Percentiles rank a stretch among this genome's conserved stretches.
Evolutionary conservation across 1,140 invertebrate genomes (phyloP).

Genomic region (Druon quercuslanigerum): DNA sequence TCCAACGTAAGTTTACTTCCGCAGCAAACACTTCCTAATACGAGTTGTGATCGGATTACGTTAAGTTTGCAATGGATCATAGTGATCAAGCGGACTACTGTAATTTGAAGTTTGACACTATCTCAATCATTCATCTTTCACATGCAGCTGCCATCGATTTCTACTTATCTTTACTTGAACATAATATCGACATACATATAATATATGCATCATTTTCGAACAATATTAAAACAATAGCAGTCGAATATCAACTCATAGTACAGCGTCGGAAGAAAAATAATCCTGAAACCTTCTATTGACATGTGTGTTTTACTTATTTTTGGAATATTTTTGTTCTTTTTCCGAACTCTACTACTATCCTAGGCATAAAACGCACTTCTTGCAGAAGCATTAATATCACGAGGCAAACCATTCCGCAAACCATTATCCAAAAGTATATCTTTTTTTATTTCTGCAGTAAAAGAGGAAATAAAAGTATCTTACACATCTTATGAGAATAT

Average conservation of each 20-base stretch:
- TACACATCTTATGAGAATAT: not conserved
- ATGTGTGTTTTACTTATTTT: constrained; percentile 24
- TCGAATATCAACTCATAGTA: not conserved
- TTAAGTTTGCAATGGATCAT: constrained; percentile 42
- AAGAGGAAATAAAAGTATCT: not conserved
- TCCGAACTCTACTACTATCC: not conserved
- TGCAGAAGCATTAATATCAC: not conserved
- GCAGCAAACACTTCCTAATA: not conserved
- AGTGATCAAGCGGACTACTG: constrained; percentile 30
- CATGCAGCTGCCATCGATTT: constrained; percentile 54
- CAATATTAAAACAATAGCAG: not conserved
- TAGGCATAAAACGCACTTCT: not conserved
- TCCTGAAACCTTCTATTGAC: too few species aligned
- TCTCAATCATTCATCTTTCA: constrained; percentile 66
- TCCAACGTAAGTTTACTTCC: not conserved
- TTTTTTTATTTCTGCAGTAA: constrained; percentile 8
- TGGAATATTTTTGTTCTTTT: not conserved
- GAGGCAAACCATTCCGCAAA: not conserved
- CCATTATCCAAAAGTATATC: constrained; percentile 1
- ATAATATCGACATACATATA: not conserved
- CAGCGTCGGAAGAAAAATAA: too few species aligned
- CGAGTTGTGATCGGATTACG: constrained; percentile 53
- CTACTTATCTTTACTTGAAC: constrained; percentile 27
- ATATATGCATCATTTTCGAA: not conserved
- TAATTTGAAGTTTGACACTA: constrained; percentile 68